Evolutionary conservation across 2,113 vertebrate genomes (phyloP).

Genomic region (Electrona antarctica): DNA sequence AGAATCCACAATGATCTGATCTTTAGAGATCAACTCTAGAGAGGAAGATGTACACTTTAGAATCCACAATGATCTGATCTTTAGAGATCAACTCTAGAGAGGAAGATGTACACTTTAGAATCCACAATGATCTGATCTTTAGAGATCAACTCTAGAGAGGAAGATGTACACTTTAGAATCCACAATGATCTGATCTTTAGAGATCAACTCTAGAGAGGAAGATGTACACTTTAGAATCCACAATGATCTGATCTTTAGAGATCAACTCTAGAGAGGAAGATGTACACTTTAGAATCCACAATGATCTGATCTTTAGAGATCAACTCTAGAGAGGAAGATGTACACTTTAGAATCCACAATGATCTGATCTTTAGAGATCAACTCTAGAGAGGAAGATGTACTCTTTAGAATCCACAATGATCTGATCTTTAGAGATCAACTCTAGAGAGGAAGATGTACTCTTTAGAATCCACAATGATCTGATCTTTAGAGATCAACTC

Average conservation of each 20-base stretch:
- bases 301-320: slow-evolving; percentile 86
- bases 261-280: no score
- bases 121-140: slow-evolving; percentile 89
- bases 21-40: slow-evolving; percentile 86
- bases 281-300: slow-evolving; percentile 92
- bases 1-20: slow-evolving; percentile 88
- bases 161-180: slow-evolving; percentile 93
- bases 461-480: slow-evolving; percentile 88
- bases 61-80: slow-evolving; percentile 87
- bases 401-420: slow-evolving; percentile 90
- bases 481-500: slow-evolving; percentile 87
- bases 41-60: slow-evolving; percentile 93
- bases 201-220: no score
- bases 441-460: no score
- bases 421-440: slow-evolving; percentile 85
- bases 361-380: slow-evolving; percentile 87
- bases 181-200: slow-evolving; percentile 87
- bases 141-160: no score
- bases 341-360: slow-evolving; percentile 92
- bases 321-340: no score
- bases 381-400: no score
- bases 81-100: no score
- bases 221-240: slow-evolving; percentile 93
- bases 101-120: slow-evolving; percentile 91
- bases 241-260: slow-evolving; percentile 86